Base-by-base conservation (phyloP, 2,797 vertebrate species). In the Ctenochaetus hawaiiensis region DNA sequence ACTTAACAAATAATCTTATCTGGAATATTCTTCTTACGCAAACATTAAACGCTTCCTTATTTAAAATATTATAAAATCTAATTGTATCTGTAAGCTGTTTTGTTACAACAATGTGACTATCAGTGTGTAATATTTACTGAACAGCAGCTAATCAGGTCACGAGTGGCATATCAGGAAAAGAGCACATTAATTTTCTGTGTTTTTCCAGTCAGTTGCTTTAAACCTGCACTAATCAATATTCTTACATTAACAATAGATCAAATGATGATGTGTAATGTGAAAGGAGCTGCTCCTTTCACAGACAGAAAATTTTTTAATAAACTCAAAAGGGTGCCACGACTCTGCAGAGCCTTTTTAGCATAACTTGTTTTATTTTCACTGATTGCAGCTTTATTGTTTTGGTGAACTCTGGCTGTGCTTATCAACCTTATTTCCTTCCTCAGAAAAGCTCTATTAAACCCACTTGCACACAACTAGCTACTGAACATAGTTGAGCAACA, bases 201-300 rank as follows among this genome's bases (percentile, higher is more conserved):
- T 1, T 34, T 37, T 52, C 18, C 10, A 2, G 43, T 63, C 17
- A 16, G 22, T 34, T 51, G 1, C 6, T 45, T 77, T 70, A 57
- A 63, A 75, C 37, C 22, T 52, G 37, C 17, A 48, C 48, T 3
- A 22, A 41, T 78, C 16, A 51, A 49, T 26, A n/a, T 34, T 34
- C 30, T 34, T 34, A 34, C 3, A 6, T 34, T 34, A 78, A 70
- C 52, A 61, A 34, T 76, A 11, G 39, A 62, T 73, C 5, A 62
- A 34, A 8, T 34, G 18, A 34, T 8, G 2, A 6, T 9, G 16
- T 37, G 11, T 16, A 45, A 57, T 26, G 12, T 44, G 22, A 54
- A 17, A 43, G 30, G 41, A 43, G 17, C 0, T 6, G 44, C 13
- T 34, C 10, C 10, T 22, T 60, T 60, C 1, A 16, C 58, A 3